Conservation (phyloP, 2,113 vertebrate species). For the Motacilla tschutschensis region DNA sequence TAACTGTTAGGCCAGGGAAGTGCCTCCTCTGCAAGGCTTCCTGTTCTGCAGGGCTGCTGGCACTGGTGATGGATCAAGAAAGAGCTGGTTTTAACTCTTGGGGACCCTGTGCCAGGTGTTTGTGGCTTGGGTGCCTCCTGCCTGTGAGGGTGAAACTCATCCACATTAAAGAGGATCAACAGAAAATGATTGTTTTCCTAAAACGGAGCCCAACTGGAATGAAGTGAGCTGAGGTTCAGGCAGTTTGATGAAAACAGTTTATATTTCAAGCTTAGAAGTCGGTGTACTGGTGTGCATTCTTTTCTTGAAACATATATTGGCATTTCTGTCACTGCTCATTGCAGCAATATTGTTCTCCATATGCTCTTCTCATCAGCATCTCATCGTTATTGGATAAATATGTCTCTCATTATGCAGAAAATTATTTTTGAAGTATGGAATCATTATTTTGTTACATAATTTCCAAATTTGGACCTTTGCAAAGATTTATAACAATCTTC, state of each 20-base stretch:
- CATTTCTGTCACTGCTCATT: not conserved
- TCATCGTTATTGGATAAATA: constrained; percentile 7
- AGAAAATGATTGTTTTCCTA: accelerated
- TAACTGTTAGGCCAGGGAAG: not conserved
- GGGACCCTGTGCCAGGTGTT: accelerated
- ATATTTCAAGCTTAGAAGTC: not conserved
- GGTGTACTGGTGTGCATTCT: not conserved
- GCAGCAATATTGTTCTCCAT: constrained; percentile 17
- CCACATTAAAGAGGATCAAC: not conserved
- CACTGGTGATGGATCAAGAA: not conserved
- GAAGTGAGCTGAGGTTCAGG: not conserved
- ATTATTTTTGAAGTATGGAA: constrained; percentile 28
- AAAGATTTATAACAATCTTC: constrained; percentile 1
- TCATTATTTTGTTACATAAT: constrained; percentile 31
- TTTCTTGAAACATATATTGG: not conserved
- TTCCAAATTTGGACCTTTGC: constrained; percentile 19
- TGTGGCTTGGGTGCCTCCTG: not conserved
- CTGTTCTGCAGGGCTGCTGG: not conserved
- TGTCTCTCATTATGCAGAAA: constrained; percentile 4
- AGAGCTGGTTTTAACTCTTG: not conserved
- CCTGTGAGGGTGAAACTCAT: not conserved
- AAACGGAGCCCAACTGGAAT: not conserved
- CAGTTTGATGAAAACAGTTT: constrained; percentile 5
- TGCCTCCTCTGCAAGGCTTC: not conserved
- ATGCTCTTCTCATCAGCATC: constrained; percentile 24